These are phyloP conservation scores for Ophioderma brevispina DNA, from an alignment of 35 echinoderm and acorn worm species.

Conservation along the genomic window DNA sequence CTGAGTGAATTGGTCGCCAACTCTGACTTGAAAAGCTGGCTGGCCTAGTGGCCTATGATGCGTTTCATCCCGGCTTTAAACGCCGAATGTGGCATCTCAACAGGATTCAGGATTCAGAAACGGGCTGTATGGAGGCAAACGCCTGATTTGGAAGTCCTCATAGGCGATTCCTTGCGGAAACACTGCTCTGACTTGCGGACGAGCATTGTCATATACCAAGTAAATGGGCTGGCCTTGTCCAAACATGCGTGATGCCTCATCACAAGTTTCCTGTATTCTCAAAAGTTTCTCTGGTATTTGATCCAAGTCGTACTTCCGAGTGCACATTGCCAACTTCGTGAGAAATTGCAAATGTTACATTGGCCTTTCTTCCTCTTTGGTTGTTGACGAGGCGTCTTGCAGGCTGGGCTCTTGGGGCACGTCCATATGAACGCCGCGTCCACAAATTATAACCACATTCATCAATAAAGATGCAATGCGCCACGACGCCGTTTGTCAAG, in stretches of 20 bases:
- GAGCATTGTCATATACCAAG: not conserved
- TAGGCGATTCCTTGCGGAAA: not conserved
- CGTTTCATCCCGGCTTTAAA: not conserved
- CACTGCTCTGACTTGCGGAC: not conserved
- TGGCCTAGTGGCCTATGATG: not conserved
- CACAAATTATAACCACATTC: not conserved
- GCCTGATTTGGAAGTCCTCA: not conserved
- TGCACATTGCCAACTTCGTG: constrained; percentile 6
- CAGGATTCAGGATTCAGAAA: not conserved
- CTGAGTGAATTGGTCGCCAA: not conserved
- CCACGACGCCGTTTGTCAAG: not conserved
- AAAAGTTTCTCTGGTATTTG: not conserved
- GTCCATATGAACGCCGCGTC: not conserved
- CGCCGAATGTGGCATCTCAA: not conserved
- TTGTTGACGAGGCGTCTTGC: not conserved
- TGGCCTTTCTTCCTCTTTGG: constrained; percentile 9
- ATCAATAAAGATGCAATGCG: not conserved
- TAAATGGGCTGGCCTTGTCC: not conserved
- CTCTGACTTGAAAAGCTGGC: not conserved
- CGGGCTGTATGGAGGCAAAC: not conserved
- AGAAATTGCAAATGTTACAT: constrained; percentile 3
- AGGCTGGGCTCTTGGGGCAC: not conserved
- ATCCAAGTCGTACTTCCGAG: not conserved
- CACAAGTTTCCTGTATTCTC: not conserved
- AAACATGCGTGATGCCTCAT: not conserved